Evolutionary conservation across 53 echinoderm and acorn worm species (phyloP).

Genomic region (Astropecten irregularis): DNA sequence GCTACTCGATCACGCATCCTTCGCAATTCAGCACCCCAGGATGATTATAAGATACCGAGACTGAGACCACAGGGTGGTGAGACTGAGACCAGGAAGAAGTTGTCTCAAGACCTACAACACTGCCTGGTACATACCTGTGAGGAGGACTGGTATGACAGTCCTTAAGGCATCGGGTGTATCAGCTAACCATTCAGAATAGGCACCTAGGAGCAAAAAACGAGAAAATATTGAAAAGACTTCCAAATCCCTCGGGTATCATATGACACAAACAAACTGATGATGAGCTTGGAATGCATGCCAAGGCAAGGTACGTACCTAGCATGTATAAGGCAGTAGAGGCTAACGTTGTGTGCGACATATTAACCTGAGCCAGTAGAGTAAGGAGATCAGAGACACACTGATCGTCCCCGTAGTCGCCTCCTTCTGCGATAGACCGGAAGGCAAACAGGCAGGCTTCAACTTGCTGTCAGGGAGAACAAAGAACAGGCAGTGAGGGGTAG

Average conservation of each 20-base stretch:
- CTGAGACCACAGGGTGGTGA: too few species aligned
- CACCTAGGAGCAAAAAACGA: slow-evolving; percentile 63
- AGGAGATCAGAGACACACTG: slow-evolving; percentile 85
- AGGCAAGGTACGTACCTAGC: slow-evolving; percentile 89
- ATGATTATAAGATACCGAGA: too few species aligned
- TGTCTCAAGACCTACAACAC: too few species aligned
- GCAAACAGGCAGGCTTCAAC: slow-evolving; percentile 97
- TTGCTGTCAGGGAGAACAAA: slow-evolving; percentile 58
- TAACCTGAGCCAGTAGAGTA: slow-evolving; percentile 76
- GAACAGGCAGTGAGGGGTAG: too few species aligned
- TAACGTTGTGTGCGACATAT: slow-evolving; percentile 89
- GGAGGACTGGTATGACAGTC: slow-evolving; percentile 77
- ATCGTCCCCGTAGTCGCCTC: slow-evolving; percentile 93
- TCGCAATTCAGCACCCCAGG: too few species aligned
- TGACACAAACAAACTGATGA: too few species aligned
- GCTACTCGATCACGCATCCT: too few species aligned
- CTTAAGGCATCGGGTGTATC: slow-evolving; percentile 87
- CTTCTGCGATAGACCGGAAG: slow-evolving; percentile 96
- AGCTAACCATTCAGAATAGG: slow-evolving; percentile 93
- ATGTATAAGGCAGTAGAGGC: slow-evolving; percentile 96
- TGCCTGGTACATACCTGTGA: slow-evolving; percentile 69
- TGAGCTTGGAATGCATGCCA: too few species aligned
- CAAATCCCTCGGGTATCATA: too few species aligned
- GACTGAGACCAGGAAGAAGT: too few species aligned
- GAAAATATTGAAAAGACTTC: too few species aligned